Base-by-base conservation (phyloP, 2,113 vertebrate species). In the Protobothrops flavoviridis region DNA sequence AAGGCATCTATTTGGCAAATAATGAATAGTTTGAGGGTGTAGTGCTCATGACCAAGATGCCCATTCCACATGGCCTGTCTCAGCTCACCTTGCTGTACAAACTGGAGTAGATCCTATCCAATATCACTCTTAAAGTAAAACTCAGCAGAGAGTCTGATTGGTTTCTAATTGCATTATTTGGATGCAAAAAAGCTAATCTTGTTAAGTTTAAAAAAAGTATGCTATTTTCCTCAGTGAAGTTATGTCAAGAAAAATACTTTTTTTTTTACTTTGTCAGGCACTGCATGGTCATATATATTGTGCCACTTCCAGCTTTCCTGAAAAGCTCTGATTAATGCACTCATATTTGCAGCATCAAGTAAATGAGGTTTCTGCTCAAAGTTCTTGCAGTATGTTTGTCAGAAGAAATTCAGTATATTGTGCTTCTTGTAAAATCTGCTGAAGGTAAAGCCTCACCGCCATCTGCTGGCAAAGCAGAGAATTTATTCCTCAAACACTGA, bases 371-470 rank as follows among this genome's bases (percentile, higher is more conserved):
- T 55, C n/a, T 57, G 23, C 45, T 81, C 12, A 21, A 39, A 33
- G 29, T 53, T 55, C 15, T 69, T 64, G 61, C 50, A 24, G 7
- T 24, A 85, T 9, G 48, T 90, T 85, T 85, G 33, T 85, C 87
- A 91, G 5, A 33, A 23, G 45, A n/a, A 50, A 56, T 92, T 48
- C 43, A 45, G 15, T 20, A 24, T 2, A 33, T n/a, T 50, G 29
- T 33, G 24, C 45, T 81, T 87, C 81, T 53, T 8, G 23, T 26
- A 56, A 85, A 29, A 26, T 29, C 53, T 87, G 24, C 52, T 4
- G 93, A 94, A 93, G 29, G 11, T 94, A 93, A 94, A 94, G 61
- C 88, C 59, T 90, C 45, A 88, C 59, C 10, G 93, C 93, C 93
- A 94, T 94, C 93, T 94, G 85, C 93, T 94, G 93, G 91, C 85